Evolutionary conservation across 2,797 vertebrate species (phyloP).

Genomic region (Botia almorhae): DNA sequence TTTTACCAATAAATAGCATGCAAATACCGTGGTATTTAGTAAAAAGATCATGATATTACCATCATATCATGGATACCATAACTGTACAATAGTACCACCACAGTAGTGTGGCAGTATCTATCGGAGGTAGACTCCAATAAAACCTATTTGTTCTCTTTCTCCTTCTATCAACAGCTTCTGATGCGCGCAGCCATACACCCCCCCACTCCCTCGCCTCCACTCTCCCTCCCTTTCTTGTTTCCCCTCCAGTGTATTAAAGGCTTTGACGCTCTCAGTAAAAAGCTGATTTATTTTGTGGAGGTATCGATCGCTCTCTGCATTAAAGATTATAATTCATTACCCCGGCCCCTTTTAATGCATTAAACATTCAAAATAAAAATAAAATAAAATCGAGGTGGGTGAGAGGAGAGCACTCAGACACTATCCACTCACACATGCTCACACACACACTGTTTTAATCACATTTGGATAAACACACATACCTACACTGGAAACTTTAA

Average conservation of each 20-base stretch:
- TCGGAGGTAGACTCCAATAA: conserved; percentile 59
- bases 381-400: conserved; percentile 72
- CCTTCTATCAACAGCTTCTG: conserved; percentile 48
- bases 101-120: conserved; percentile 42
- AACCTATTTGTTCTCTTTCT: conserved; percentile 51
- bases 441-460: conserved; percentile 50
- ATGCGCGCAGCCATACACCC: conserved; percentile 1
- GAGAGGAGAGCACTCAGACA: conserved; percentile 71
- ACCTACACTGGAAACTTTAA: conserved; percentile 33
- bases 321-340: conserved; percentile 91
- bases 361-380: conserved; percentile 88
- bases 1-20: neutral
- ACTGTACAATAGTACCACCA: neutral
- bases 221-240: conserved; percentile 61
- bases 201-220: conserved; percentile 8
- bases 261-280: conserved; percentile 85
- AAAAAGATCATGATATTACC: neutral
- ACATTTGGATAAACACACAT: conserved; percentile 40
- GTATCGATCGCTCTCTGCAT: conserved; percentile 86
- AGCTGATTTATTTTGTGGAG: conserved; percentile 86
- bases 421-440: conserved; percentile 39
- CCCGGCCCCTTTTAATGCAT: conserved; percentile 83
- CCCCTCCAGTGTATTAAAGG: conserved; percentile 83
- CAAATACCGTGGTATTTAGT: neutral
- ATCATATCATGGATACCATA: neutral